Percentiles rank a stretch among this genome's conserved stretches.
phyloP scores from a whole-genome alignment of 2,797 vertebrate species.

The Macropodus opercularis region DNA sequence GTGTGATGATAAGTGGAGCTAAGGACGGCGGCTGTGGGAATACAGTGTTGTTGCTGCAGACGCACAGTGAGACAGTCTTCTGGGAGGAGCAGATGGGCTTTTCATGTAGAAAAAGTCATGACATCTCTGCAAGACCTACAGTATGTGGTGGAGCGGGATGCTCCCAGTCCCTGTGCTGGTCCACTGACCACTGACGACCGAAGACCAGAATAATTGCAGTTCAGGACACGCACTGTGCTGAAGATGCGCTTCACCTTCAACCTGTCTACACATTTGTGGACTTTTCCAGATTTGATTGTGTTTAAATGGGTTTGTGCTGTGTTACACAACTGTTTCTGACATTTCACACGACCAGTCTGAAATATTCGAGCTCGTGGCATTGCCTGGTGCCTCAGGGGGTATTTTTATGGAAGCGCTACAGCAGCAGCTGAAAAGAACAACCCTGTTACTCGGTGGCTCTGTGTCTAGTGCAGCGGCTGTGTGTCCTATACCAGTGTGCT shows the following conservation, averaged over 20 bases:
- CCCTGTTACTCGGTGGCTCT: conserved; percentile 35
- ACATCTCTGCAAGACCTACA: conserved; percentile 69
- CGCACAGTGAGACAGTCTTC: conserved; percentile 68
- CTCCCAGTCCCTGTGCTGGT: conserved; percentile 10
- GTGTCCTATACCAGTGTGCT: conserved; percentile 33
- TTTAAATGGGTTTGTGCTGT: conserved; percentile 4
- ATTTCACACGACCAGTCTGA: conserved; percentile 24
- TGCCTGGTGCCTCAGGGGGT: conserved; percentile 19
- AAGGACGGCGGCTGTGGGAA: conserved; percentile 65
- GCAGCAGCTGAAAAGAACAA: conserved; percentile 46
- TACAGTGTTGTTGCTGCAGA: conserved; percentile 72
- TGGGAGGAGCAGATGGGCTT: conserved; percentile 81
- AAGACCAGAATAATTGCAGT: not conserved
- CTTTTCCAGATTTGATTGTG: not conserved
- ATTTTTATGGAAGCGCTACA: conserved; percentile 41
- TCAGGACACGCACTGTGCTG: not conserved
- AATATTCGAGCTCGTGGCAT: conserved; percentile 23
- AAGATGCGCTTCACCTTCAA: conserved; percentile 1
- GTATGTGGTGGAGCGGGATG: conserved; percentile 57
- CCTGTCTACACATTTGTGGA: not conserved
- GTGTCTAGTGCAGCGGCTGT: conserved; percentile 38
- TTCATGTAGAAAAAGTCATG: conserved; percentile 81
- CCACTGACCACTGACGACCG: too few relatives aligned
- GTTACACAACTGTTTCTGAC: conserved; percentile 31
- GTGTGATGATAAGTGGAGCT: conserved; percentile 61